These are phyloP conservation scores for Gambusia affinis DNA, from an alignment of 2,113 vertebrate species.

Conservation along the genomic window DNA sequence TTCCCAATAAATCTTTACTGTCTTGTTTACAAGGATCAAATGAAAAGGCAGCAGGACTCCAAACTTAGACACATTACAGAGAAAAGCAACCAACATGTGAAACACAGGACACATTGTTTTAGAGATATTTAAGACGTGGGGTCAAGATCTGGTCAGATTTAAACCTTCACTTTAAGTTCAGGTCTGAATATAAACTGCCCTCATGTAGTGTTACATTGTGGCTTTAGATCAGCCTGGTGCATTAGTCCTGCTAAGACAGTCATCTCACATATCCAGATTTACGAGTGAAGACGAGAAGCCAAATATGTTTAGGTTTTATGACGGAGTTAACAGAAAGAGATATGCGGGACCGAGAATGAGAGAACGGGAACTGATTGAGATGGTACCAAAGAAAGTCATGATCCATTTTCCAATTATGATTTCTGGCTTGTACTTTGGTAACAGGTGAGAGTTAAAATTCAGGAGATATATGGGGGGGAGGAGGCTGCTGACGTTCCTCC, in stretches of 20 bases:
- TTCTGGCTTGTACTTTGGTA: slow-evolving; percentile 42
- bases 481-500: slow-evolving; percentile 60
- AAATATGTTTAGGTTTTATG: slow-evolving; percentile 15
- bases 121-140: not conserved
- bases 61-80: not conserved
- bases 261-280: slow-evolving; percentile 31
- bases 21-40: slow-evolving; percentile 2
- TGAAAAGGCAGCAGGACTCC: not conserved
- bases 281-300: slow-evolving; percentile 22
- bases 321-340: not conserved
- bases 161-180: slow-evolving; percentile 17
- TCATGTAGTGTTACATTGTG: slow-evolving; percentile 29
- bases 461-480: not conserved
- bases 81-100: not conserved
- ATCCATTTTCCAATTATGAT: slow-evolving; percentile 57
- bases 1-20: slow-evolving; percentile 13
- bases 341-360: not conserved
- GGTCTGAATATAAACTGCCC: slow-evolving; percentile 29
- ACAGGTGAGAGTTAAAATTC: slow-evolving; percentile 59
- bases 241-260: slow-evolving; percentile 17
- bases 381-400: not conserved
- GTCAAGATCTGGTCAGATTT: not conserved
- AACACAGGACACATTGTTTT: not conserved
- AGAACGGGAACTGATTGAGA: not conserved
- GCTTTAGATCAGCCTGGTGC: slow-evolving; percentile 17